Conservation (phyloP, 2,888 invertebrate species). For the Autographa gamma region DNA sequence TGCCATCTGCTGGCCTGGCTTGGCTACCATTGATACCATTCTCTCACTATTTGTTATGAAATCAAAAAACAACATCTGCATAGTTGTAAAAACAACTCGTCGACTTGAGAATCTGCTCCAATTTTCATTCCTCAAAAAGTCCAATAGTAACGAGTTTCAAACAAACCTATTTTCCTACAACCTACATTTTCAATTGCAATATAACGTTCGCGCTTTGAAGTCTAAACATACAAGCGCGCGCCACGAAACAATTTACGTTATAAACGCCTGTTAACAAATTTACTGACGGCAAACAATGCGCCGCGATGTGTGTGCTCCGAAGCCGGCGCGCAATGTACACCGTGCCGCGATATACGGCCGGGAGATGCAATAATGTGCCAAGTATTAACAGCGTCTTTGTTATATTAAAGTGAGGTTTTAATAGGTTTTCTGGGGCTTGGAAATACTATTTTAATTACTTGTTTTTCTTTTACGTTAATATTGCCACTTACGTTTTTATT, state of each 20-base stretch:
- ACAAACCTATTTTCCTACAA: not conserved
- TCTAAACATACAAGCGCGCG: conserved; percentile 3
- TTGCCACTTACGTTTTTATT: not conserved
- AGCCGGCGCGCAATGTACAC: conserved; percentile 16
- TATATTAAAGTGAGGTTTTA: not conserved
- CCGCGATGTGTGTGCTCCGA: conserved; percentile 5
- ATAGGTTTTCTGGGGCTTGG: not conserved
- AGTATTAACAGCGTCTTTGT: conserved; percentile 13
- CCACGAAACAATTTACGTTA: conserved; percentile 11
- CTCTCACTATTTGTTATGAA: no score
- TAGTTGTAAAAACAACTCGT: no score
- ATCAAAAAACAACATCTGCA: no score
- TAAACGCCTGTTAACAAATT: conserved; percentile 23
- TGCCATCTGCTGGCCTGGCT: no score
- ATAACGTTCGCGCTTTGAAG: conserved; percentile 2
- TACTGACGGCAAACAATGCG: conserved; percentile 16
- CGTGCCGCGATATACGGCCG: conserved; percentile 9
- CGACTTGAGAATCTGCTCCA: no score
- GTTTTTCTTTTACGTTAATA: not conserved
- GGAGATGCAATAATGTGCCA: conserved; percentile 11
- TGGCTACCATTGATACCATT: no score
- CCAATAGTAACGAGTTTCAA: not conserved
- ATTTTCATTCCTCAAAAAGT: not conserved
- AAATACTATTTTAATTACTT: not conserved
- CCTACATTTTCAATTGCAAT: conserved; percentile 5